Percentiles rank a stretch among this genome's conserved stretches.
Conservation (phyloP, 1,140 invertebrate genomes). For the Acromyrmex heyeri region DNA sequence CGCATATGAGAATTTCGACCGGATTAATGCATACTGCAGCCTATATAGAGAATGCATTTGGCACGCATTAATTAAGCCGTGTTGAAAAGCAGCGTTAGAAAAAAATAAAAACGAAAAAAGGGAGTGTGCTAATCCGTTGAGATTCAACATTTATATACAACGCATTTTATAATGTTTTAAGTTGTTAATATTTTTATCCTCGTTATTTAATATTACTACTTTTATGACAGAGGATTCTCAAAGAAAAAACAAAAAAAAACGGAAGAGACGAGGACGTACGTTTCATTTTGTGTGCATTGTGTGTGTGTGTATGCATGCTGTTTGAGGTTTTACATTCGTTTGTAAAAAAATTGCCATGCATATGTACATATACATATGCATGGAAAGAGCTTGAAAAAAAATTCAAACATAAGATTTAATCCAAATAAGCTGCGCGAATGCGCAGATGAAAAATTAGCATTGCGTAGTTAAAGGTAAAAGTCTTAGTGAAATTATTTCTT, state of each 20-base stretch:
- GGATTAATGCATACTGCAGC: slow-evolving; percentile 7
- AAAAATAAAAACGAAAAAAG: not conserved
- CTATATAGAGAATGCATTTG: slow-evolving; percentile 6
- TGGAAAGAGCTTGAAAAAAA: slow-evolving; percentile 7
- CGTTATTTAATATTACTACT: slow-evolving; percentile 17
- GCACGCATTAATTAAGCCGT: slow-evolving; percentile 8
- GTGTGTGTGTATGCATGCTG: not conserved
- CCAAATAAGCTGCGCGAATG: slow-evolving; percentile 34
- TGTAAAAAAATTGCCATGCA: slow-evolving; percentile 38
- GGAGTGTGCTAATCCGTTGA: not conserved
- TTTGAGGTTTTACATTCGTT: slow-evolving; percentile 30
- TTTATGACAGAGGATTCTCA: not conserved
- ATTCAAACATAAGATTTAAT: slow-evolving; percentile 49
- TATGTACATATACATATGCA: slow-evolving; percentile 52
- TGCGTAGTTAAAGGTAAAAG: not conserved
- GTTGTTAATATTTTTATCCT: not conserved
- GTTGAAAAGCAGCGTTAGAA: not conserved
- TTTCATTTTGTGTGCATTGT: slow-evolving; percentile 23
- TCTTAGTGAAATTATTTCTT: slow-evolving; percentile 18
- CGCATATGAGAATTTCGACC: slow-evolving; percentile 54
- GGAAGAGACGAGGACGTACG: not conserved
- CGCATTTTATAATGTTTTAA: not conserved
- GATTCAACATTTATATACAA: not conserved
- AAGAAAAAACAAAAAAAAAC: not conserved
- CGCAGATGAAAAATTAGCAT: slow-evolving; percentile 14